Evolutionary conservation across 1,140 invertebrate species (phyloP), one percentile per base, ranked within the genome.

Genomic region (Sarcophaga bullata): DNA sequence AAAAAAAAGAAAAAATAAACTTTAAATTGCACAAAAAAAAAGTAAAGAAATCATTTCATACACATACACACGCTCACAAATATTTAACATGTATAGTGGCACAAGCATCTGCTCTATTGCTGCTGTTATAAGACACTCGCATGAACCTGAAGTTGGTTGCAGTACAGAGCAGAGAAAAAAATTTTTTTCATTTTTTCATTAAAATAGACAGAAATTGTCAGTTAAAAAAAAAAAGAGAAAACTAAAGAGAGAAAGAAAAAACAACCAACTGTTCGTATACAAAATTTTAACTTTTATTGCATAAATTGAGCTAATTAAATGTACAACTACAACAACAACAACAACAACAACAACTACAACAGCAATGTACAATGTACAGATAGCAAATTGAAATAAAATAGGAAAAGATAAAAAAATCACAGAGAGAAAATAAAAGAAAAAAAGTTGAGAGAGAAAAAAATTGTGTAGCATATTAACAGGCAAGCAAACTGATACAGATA

Each of bases 291-390:
- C 75, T 78, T 78, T 78, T 78, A 78, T 78, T 78, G 75, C 75
- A 78, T 78, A 78, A 78, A 78, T 78, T 78, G 75, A 52, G 75
- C 75, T 78, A 78, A 78, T 78, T 78, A 78, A 78, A 78, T 78
- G 75, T 78, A 78, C 75, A 25, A 46, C 48, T 25, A 78, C 73
- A 78, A 25, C 62, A 25, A 11, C 19, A 72, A 37, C 25, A 2
- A 37, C 25, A 2, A 37, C 25, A 37, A 37, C 25, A 37, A 37
- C 25, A 37, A 37, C 25, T 2, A 37, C 25, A n/a, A n/a, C n/a
- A n/a, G n/a, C n/a, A n/a, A n/a, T n/a, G n/a, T n/a, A n/a, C n/a
- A 37, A 37, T 48, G n/a, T 47, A 15, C 37, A 25, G 47, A 3
- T 46, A 15, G 25, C 62, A 68, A 15, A 80, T 54, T 37, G 15